phyloP scores from a whole-genome alignment of 1,140 invertebrate species.

The Dendroctonus valens region DNA sequence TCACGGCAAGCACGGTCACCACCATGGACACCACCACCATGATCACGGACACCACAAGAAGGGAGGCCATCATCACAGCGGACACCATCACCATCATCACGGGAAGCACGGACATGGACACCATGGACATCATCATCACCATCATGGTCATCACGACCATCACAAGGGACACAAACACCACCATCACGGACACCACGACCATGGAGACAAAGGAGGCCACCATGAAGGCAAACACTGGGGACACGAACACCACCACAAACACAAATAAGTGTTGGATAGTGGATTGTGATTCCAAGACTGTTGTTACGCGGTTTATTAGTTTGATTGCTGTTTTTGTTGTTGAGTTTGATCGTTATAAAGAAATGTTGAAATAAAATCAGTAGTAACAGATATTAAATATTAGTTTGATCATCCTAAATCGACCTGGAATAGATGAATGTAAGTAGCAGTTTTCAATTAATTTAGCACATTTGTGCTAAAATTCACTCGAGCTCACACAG shows the following conservation, averaged over 20 bases:
- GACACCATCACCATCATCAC: conserved; percentile 64
- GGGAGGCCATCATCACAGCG: conserved; percentile 68
- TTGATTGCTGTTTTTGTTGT: conserved; percentile 16
- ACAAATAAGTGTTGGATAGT: conserved; percentile 3
- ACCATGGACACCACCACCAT: conserved; percentile 65
- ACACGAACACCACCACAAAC: conserved; percentile 38
- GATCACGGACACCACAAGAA: conserved; percentile 69
- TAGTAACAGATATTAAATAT: too few species aligned
- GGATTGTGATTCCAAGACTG: conserved; percentile 15
- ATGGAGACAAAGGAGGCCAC: conserved; percentile 65
- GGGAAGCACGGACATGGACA: conserved; percentile 67
- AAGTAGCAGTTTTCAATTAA: too few species aligned
- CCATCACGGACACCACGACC: conserved; percentile 62
- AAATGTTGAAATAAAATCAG: conserved; percentile 8
- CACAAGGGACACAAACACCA: conserved; percentile 60
- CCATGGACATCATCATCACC: conserved; percentile 69
- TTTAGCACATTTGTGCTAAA: too few species aligned
- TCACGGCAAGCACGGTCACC: conserved; percentile 69
- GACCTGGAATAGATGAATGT: too few species aligned
- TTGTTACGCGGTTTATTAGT: conserved; percentile 6
- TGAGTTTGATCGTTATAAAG: conserved; percentile 10
- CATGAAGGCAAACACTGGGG: conserved; percentile 61
- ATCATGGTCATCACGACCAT: conserved; percentile 67
- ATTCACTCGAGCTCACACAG: too few species aligned
- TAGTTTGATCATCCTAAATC: too few species aligned